These are phyloP conservation scores for Venustaconcha ellipsiformis DNA, from an alignment of 1,140 invertebrate species.

Conservation along the genomic window DNA sequence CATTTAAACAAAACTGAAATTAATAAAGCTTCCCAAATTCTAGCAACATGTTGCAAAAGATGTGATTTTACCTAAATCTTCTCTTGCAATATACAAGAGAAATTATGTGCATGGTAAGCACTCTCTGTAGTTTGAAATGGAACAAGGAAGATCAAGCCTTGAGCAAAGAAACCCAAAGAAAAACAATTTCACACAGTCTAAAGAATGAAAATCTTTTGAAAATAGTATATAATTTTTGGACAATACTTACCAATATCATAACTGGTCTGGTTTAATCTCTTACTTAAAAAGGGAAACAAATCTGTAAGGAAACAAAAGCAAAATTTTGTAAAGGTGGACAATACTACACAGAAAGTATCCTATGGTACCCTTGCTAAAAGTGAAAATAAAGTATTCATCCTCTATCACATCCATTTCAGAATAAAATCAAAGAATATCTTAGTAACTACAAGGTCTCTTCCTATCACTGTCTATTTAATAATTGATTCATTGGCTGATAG, in stretches of 20 bases:
- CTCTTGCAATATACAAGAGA: too few relatives aligned
- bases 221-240: neutral
- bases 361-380: neutral
- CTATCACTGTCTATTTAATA: neutral
- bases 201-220: neutral
- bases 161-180: neutral
- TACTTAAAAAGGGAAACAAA: conserved; percentile 81
- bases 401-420: neutral
- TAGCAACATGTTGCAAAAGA: too few relatives aligned
- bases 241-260: conserved; percentile 54
- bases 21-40: too few relatives aligned
- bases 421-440: neutral
- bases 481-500: too few relatives aligned
- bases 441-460: neutral
- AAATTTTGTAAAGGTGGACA: neutral
- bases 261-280: conserved; percentile 61
- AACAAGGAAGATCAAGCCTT: conserved; percentile 3
- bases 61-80: too few relatives aligned
- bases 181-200: neutral
- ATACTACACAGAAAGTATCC: neutral
- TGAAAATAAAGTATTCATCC: conserved; percentile 3
- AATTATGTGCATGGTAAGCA: too few relatives aligned
- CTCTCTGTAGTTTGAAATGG: neutral
- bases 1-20: too few relatives aligned
- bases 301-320: conserved; percentile 67